Evolutionary conservation across 2,113 vertebrate species (phyloP).

Genomic region (Entelurus aequoreus): DNA sequence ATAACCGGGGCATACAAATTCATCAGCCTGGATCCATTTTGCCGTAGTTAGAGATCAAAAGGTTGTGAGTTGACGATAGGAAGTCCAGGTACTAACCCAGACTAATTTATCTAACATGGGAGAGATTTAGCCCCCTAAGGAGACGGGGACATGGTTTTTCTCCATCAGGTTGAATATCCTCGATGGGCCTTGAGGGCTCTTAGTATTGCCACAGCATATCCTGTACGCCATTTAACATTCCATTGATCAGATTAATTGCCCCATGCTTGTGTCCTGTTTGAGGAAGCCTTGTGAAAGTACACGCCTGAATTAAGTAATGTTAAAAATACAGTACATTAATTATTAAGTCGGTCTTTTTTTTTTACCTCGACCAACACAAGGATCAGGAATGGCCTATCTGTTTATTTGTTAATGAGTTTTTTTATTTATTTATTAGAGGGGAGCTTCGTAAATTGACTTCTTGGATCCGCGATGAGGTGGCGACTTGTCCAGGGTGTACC

Average conservation of each 20-base stretch:
- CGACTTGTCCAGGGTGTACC: no score
- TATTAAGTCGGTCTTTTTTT: neutral
- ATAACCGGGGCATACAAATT: slow-evolving; percentile 64
- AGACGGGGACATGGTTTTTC: slow-evolving; percentile 65
- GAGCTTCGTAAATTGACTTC: neutral
- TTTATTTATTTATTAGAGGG: neutral
- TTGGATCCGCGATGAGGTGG: no score
- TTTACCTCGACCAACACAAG: neutral
- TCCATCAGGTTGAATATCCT: slow-evolving; percentile 64
- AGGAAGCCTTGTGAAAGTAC: slow-evolving; percentile 52
- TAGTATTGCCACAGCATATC: slow-evolving; percentile 58
- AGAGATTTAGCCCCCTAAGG: slow-evolving; percentile 66
- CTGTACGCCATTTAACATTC: slow-evolving; percentile 68
- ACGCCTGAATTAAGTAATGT: slow-evolving; percentile 43
- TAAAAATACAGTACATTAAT: slow-evolving; percentile 2
- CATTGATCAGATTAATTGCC: slow-evolving; percentile 72
- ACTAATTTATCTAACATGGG: slow-evolving; percentile 89
- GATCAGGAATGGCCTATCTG: neutral
- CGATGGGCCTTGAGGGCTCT: slow-evolving; percentile 61
- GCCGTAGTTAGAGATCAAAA: slow-evolving; percentile 71
- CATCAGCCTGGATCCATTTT: slow-evolving; percentile 73
- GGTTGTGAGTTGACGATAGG: slow-evolving; percentile 72
- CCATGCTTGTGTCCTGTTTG: slow-evolving; percentile 64
- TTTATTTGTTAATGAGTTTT: neutral
- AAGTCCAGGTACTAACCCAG: slow-evolving; percentile 79